phyloP scores from a whole-genome alignment of 2,888 invertebrate species.

The Cremastobaeus sp. region DNA sequence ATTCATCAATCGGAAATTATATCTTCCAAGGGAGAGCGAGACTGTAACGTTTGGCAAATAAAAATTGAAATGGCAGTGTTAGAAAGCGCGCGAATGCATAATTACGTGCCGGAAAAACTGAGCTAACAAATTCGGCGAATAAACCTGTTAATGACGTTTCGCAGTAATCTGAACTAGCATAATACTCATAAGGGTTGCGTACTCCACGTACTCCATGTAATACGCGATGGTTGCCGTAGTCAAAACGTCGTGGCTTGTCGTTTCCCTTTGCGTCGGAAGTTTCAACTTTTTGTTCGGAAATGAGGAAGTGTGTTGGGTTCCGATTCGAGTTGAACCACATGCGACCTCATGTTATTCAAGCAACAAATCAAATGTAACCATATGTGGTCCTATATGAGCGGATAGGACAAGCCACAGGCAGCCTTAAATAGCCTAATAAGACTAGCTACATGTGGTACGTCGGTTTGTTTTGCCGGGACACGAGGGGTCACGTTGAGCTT shows the following conservation, averaged over 20 bases:
- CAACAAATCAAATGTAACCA: conserved; percentile 45
- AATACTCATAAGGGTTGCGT: too few relatives aligned
- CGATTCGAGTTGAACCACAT: conserved; percentile 22
- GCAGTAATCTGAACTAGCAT: too few relatives aligned
- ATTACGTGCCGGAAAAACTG: too few relatives aligned
- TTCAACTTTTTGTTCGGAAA: conserved; percentile 24
- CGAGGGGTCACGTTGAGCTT: conserved; percentile 39
- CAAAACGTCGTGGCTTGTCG: too few relatives aligned
- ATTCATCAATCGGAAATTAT: conserved; percentile 32
- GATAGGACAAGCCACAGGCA: conserved; percentile 35
- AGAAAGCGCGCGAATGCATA: too few relatives aligned
- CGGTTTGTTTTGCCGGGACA: conserved; percentile 28
- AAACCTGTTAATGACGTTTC: too few relatives aligned
- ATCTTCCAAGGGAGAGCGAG: too few relatives aligned
- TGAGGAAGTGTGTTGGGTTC: conserved; percentile 22
- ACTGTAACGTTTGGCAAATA: too few relatives aligned
- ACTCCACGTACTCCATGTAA: too few relatives aligned
- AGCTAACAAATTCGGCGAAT: too few relatives aligned
- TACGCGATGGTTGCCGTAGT: background rate
- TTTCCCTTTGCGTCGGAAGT: conserved; percentile 27
- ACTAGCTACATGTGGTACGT: conserved; percentile 14
- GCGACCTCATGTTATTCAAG: conserved; percentile 22
- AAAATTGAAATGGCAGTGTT: too few relatives aligned
- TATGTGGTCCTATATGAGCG: conserved; percentile 47
- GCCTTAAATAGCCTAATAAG: conserved; percentile 48